phyloP scores from a whole-genome alignment of 2,113 vertebrate species.

The Chaenogobius annularis region DNA sequence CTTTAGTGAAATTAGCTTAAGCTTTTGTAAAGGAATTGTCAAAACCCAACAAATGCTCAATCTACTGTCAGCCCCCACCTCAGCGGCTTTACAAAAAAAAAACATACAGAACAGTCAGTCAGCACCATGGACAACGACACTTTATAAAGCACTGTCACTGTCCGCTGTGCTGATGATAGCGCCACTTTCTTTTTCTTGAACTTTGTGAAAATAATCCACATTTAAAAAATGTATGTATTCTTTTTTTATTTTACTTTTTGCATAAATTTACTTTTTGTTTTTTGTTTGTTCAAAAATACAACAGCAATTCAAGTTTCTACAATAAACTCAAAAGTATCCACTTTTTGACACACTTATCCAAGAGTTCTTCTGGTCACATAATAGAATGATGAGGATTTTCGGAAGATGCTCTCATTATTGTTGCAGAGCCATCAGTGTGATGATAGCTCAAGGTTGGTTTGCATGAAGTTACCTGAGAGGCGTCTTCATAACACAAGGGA shows the following conservation, averaged over 20 bases:
- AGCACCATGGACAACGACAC: neutral
- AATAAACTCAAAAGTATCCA: neutral
- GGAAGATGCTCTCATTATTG: constrained; percentile 2
- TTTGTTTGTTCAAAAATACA: no score
- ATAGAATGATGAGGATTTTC: neutral
- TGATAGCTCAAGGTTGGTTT: constrained; percentile 4
- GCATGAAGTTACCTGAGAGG: constrained; percentile 27
- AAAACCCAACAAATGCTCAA: no score
- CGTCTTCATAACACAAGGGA: constrained; percentile 32
- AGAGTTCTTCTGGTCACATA: neutral
- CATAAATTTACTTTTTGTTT: no score
- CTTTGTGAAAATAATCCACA: no score
- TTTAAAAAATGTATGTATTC: no score
- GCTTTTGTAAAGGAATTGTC: no score
- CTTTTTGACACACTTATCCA: neutral
- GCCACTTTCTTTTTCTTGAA: no score
- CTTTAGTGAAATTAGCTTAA: no score
- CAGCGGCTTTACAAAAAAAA: neutral
- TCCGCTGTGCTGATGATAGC: neutral
- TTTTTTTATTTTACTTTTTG: no score
- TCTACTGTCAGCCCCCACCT: no score
- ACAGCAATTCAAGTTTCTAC: neutral
- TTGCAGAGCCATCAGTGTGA: constrained; percentile 5
- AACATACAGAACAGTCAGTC: neutral
- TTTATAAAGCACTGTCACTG: neutral